Base-by-base conservation (phyloP, 30 jellyfish, hydroid and myxozoan genomes). In the Aurelia coerulea region DNA sequence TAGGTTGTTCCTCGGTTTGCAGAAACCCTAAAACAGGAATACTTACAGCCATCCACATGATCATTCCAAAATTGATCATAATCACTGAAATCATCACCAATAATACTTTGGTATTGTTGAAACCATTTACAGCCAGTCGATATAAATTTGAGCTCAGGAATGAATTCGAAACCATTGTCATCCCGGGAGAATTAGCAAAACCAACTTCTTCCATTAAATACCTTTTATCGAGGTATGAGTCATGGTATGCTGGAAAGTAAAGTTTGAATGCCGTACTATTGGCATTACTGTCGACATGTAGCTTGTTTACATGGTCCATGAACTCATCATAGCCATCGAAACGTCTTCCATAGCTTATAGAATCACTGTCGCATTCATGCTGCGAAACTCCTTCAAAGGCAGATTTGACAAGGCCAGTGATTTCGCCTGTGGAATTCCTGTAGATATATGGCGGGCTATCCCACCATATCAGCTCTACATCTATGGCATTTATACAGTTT, bases 41-140 rank as follows among this genome's bases (percentile, higher is more conserved):
- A 39, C 91, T 81, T 56, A 81, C 91, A 58, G 79, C 70, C 11
- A 81, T 49, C 91, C 91, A 81, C 33, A 81, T 68, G 39, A 59
- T 64, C 1, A 81, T 81, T 9, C 78, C 91, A 68, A 81, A 16
- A 35, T 81, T 74, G 19, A 68, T 35, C 84, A 81, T 66, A 66
- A 37, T 23, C 5, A 81, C 7, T 4, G 29, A 32, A 51, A 67
- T 81, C 42, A 69, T 51, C 19, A 69, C 68, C 56, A 68, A 9
- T 5, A 66, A 53, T 7, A 54, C 68, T 5, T 7, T 50, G 35
- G 91, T 76, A 56, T 81, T 68, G 2, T 35, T 3, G 17, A 68
- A 81, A 5, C 91, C 91, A 49, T 15, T 59, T 15, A 66, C 54
- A 13, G 73, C 76, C 15, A 81, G 77, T 59, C 52, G 82, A 35